Base-by-base conservation (phyloP, 2,113 vertebrate species). In the Rattus rattus region DNA sequence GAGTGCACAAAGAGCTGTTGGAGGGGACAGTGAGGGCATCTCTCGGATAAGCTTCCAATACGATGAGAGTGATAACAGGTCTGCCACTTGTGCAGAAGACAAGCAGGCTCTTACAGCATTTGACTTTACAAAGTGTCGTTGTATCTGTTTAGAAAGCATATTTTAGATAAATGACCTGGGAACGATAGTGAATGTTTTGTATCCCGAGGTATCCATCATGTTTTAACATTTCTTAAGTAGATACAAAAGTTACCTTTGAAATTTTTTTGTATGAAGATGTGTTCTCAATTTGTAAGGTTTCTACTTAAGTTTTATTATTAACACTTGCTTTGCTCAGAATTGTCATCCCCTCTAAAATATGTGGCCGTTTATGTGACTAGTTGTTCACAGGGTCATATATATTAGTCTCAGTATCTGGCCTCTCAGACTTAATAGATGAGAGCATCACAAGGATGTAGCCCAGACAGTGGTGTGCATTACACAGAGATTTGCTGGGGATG, bases 1-100 rank as follows among this genome's bases (percentile, higher is more conserved):
- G 97, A 97, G 97, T 0, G 10, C 97, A 99, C 98, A 99, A 99
- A 99, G 98, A 97, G 76, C 93, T 91, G 61, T 56, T 95, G 93
- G 98, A 98, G 98, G 98, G 97, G 98, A 98, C 98, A 67, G 97
- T 98, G 98, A 99, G 98, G 98, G 96, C 98, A 99, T 99, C 99
- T 99, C 93, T 94, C 96, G 99, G 98, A 99, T 99, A 99, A 99
- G 98, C 98, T 98, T 98, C 98, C 98, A 98, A 94, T 98, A 96
- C 97, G 98, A 99, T 99, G 98, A 95, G 94, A 93, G 76, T 43
- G 98, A 98, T 98, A 98, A 99, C 97, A 90, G 92, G 97, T 92
- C 97, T 98, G 96, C 5, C 0, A 95, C 80, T 96, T 67, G 96
- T 98, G 97, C 96, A 98, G 96, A 98, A 98, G 96, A 0, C 95